Percentiles rank a stretch among this genome's conserved stretches.
Conservation (phyloP, 2,888 invertebrate species). For the Oxytorus armatus region DNA sequence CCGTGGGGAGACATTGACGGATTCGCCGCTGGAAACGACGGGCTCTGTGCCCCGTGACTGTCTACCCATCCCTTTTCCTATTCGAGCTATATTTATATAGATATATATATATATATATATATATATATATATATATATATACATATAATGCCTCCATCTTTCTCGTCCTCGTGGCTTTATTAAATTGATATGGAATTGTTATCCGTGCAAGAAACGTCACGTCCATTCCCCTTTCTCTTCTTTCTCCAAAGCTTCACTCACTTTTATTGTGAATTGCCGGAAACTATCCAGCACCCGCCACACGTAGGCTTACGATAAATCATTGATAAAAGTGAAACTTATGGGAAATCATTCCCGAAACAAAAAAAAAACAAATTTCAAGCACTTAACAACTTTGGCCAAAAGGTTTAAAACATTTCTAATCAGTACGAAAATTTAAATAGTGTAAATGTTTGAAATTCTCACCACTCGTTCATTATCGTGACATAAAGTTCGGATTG, state of each 20-base stretch:
- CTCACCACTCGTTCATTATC: too few relatives aligned
- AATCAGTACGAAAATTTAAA: too few relatives aligned
- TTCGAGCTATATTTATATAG: background rate
- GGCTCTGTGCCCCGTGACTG: constrained; percentile 46
- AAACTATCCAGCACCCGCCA: background rate
- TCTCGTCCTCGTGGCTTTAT: constrained; percentile 49
- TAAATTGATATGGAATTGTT: constrained; percentile 57
- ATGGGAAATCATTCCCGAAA: background rate
- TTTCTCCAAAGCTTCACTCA: constrained; percentile 8
- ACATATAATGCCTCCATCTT: constrained; percentile 11
- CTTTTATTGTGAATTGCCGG: constrained; percentile 24
- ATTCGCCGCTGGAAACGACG: constrained; percentile 52
- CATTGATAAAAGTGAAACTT: constrained; percentile 9
- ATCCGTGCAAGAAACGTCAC: constrained; percentile 53
- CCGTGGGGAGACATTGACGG: constrained; percentile 59
- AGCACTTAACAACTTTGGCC: background rate
- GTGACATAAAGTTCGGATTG: too few relatives aligned
- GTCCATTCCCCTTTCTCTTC: constrained; percentile 20
- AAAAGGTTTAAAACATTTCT: too few relatives aligned
- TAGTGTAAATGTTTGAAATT: too few relatives aligned
- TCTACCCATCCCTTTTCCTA: constrained; percentile 36
- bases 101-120: background rate
- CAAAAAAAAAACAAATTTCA: background rate
- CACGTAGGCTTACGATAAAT: constrained; percentile 23
- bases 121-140: background rate